Base-by-base conservation (phyloP, 2,888 invertebrate genomes). In the Catocala sponsa region DNA sequence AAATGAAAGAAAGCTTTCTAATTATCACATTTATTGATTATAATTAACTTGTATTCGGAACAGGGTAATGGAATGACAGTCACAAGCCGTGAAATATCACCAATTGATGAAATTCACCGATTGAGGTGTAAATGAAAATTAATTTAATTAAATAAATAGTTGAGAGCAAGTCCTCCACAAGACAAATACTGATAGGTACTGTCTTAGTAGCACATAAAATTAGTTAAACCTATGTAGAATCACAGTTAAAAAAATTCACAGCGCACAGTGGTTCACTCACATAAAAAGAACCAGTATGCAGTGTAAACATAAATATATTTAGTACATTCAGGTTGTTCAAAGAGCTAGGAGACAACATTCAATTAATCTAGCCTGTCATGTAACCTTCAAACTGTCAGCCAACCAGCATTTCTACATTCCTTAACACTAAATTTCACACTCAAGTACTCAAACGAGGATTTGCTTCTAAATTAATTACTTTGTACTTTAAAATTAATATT, bases 241-340 rank as follows among this genome's bases (percentile, higher is more conserved):
- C 84, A 88, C 85, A 88, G 78, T 81, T 81, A 84, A 83, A 90
- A 88, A 44, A 90, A 88, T 88, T 93, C 93, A 93, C 94, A 94
- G 9, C 6, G 9, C 35, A 38, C 35, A 38, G 35, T 38, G 6
- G 9, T 9, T 38, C 9, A 25, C 35, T 38, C 35, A 25, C 35
- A 38, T 38, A 6, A 38, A 38, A 38, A 6, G 6, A 9, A 38
- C 25, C 25, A 38, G 35, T 38, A 9, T 38, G 35, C 93, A 93
- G 93, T 89, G 85, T 83, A 69, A 91, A 91, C 83, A 87, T 38
- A 86, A 85, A 85, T 74, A 84, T 79, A 78, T 73, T 81, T 72
- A 77, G 67, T 71, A 76, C 76, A 76, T 71, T 76, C 64, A 76
- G 59, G 57, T 74, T 76, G 75, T 70, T 74, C 41, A 69, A 74